These are phyloP conservation scores for Dermolepida albohirtum DNA, from an alignment of 2,888 invertebrate species.

Conservation along the genomic window DNA sequence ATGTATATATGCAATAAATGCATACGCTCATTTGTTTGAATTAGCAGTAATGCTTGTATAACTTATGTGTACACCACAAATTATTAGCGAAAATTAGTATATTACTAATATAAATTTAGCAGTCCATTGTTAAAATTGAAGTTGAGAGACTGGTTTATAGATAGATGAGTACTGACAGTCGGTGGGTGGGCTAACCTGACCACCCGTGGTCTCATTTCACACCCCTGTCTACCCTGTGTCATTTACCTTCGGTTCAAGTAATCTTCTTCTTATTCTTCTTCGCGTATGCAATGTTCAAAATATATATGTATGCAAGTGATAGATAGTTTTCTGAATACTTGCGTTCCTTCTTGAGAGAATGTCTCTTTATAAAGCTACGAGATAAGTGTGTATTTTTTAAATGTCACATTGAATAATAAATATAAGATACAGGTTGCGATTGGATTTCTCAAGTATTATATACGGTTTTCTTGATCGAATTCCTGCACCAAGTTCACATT, in stretches of 20 bases:
- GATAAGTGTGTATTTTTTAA: constrained; percentile 10
- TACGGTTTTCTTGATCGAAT: no score
- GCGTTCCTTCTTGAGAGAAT: constrained; percentile 3
- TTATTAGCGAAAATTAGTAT: constrained; percentile 24
- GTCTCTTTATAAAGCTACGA: background rate
- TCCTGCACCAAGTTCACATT: no score
- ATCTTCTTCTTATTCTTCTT: constrained; percentile 16
- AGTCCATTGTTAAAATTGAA: constrained; percentile 26
- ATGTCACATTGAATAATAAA: constrained; percentile 21
- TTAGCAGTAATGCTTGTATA: no score
- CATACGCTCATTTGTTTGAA: no score
- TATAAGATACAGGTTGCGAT: constrained; percentile 25
- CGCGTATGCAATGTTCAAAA: constrained; percentile 8
- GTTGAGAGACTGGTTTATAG: constrained; percentile 42
- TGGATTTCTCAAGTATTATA: constrained; percentile 8
- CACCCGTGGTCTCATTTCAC: constrained; percentile 55
- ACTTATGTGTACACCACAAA: no score
- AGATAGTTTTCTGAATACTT: constrained; percentile 15
- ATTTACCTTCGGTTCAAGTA: constrained; percentile 42
- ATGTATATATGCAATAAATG: no score
- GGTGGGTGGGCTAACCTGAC: constrained; percentile 54
- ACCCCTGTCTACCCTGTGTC: constrained; percentile 49
- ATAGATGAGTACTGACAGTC: constrained; percentile 52
- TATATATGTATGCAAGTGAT: constrained; percentile 2
- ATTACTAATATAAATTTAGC: constrained; percentile 35